These are phyloP conservation scores for Myopa testacea DNA, from an alignment of 2,888 invertebrate genomes.

Conservation along the genomic window DNA sequence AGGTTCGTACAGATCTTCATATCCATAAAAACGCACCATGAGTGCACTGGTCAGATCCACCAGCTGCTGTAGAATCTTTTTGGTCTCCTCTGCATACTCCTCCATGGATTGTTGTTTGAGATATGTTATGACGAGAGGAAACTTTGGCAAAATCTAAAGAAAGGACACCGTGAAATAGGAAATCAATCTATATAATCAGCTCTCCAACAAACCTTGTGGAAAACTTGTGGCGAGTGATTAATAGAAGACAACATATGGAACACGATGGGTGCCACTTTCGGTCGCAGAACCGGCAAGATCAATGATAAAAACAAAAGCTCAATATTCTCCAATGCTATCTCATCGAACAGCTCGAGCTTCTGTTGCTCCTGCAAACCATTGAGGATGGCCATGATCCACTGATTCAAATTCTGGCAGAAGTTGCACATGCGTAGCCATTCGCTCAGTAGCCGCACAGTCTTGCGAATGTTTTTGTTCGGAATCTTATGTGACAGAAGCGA, in stretches of 20 bases:
- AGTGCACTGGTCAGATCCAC: constrained; percentile 73
- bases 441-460: constrained; percentile 75
- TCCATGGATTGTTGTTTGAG: constrained; percentile 71
- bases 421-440: constrained; percentile 77
- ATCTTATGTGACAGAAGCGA: constrained; percentile 56
- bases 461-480: constrained; percentile 70
- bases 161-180: not conserved
- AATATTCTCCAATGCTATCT: constrained; percentile 74
- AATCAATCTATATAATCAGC: not conserved
- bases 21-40: constrained; percentile 70
- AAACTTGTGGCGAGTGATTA: constrained; percentile 73
- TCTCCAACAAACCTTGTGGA: constrained; percentile 70
- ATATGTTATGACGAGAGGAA: constrained; percentile 70
- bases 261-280: constrained; percentile 74
- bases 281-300: constrained; percentile 71
- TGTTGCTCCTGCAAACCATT: constrained; percentile 74
- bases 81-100: constrained; percentile 71
- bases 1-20: constrained; percentile 69
- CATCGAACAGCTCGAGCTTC: constrained; percentile 71
- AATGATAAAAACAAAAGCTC: constrained; percentile 73
- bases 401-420: constrained; percentile 74
- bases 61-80: constrained; percentile 72
- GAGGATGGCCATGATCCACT: constrained; percentile 77
- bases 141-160: constrained; percentile 69
- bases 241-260: constrained; percentile 75